Evolutionary conservation across 2,888 invertebrate genomes (phyloP), one percentile per base, ranked within the genome.

Genomic region (Neuroscelio doddi): DNA sequence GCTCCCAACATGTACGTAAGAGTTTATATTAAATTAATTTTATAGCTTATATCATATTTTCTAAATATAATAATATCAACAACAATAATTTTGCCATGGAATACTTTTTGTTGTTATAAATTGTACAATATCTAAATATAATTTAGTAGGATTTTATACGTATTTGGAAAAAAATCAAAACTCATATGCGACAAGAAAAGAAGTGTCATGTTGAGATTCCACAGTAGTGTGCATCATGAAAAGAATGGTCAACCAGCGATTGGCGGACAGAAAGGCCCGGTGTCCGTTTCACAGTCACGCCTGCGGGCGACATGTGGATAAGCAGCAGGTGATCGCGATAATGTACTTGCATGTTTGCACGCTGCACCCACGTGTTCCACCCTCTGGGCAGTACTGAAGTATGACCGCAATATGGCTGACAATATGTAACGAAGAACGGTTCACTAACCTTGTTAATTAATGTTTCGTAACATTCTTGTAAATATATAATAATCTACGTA

Each of bases 291-390:
- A 36, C 34, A 62, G 73, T 72, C 71, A 72, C 75, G 78, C 79
- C 79, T 75, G 75, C 74, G 72, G 78, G 75, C 72, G 70, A 74
- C 74, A 73, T 77, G 72, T 74, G 75, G 76, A 72, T 57, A 59
- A 62, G 64, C 71, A 70, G 77, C 78, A 79, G 80, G 78, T 79
- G 80, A 78, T 72, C 62, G 70, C 72, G 67, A 71, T 76, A 66
- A 30, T 58, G 46, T 64, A 57, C 68, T 45, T 27, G 53, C 53
- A 53, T 68, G 66, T 64, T 10, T 16, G 17, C 16, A 1, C 57
- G 59, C 32, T 47, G 73, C 77, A 74, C 73, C 76, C 75, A 75
- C 76, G 73, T 75, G 73, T 69, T 62, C 55, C 57, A 47, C 53
- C 47, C 64, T 51, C 57, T 53, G 58, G n/a, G 64, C 24, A 7